Conservation (phyloP, 1,140 invertebrate species). For the Drosophila arizonae region DNA sequence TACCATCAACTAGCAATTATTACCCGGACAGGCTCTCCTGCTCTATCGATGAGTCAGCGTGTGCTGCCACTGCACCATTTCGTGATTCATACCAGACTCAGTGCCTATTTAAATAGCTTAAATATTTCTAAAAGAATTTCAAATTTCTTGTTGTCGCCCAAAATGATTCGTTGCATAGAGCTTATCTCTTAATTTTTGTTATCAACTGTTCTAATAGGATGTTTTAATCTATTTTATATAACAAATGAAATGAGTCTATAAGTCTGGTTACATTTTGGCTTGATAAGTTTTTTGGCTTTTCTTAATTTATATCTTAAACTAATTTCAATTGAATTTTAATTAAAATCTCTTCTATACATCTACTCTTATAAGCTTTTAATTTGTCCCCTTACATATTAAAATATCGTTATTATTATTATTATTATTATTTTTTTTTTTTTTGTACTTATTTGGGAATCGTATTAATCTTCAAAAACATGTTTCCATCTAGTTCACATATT, state of each 20-base stretch:
- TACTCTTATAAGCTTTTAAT: too few relatives aligned
- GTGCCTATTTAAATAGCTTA: neutral
- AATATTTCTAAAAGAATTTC: neutral
- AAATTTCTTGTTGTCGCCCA: neutral
- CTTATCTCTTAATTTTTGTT: slow-evolving; percentile 19
- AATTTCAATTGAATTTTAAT: too few relatives aligned
- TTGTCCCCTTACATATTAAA: too few relatives aligned
- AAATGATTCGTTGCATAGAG: neutral
- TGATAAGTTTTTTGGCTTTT: neutral
- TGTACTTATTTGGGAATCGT: neutral
- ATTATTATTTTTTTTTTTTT: neutral
- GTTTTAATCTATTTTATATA: slow-evolving; percentile 23
- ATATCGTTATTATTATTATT: too few relatives aligned
- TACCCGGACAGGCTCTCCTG: slow-evolving; percentile 5
- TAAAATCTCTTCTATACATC: too few relatives aligned
- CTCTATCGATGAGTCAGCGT: slow-evolving; percentile 1
- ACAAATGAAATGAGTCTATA: neutral
- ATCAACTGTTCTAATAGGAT: slow-evolving; percentile 15
- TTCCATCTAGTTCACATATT: neutral
- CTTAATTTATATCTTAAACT: too few relatives aligned
- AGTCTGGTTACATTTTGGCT: neutral
- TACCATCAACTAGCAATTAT: neutral
- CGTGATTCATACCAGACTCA: slow-evolving; percentile 21
- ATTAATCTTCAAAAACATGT: neutral
- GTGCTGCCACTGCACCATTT: slow-evolving; percentile 6